A percentile compares a stretch with the other conserved stretches of the same genome.
Evolutionary conservation across 2,797 vertebrate genomes (phyloP).

Genomic region (Garrulus glandarius): DNA sequence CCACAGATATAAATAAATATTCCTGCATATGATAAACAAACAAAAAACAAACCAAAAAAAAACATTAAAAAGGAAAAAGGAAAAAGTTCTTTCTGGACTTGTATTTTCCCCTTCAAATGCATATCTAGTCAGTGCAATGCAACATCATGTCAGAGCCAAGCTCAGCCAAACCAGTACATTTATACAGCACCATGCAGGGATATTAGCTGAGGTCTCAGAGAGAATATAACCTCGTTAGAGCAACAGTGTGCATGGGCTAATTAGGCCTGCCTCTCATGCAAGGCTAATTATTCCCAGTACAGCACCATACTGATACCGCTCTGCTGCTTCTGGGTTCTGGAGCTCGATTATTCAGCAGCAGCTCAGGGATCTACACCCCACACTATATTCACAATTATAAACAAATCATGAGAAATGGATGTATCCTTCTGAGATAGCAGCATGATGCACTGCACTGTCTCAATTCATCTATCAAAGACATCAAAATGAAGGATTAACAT

Average conservation of each 20-base stretch:
- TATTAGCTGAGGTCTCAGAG: conserved; percentile 49
- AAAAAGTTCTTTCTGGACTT: neutral
- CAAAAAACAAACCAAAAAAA: neutral
- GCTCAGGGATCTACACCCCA: conserved; percentile 6
- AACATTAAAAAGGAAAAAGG: rapidly evolving
- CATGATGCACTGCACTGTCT: neutral
- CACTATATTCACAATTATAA: neutral
- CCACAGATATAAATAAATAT: neutral
- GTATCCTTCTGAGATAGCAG: neutral
- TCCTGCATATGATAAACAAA: neutral
- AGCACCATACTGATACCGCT: neutral
- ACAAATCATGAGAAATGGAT: conserved; percentile 20
- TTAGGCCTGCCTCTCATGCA: conserved; percentile 60
- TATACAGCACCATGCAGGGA: conserved; percentile 24
- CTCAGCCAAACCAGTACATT: conserved; percentile 5
- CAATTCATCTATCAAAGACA: neutral
- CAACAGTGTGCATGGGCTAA: conserved; percentile 44
- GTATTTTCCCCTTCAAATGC: neutral
- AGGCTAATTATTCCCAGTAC: conserved; percentile 59
- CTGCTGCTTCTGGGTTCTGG: conserved; percentile 12
- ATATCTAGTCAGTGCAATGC: neutral
- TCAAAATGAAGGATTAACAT: neutral
- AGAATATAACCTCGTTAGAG: conserved; percentile 57
- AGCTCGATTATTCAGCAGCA: neutral
- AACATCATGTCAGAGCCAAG: neutral